Base-by-base conservation (phyloP, 2,113 vertebrate genomes). In the Syngnathus floridae region DNA sequence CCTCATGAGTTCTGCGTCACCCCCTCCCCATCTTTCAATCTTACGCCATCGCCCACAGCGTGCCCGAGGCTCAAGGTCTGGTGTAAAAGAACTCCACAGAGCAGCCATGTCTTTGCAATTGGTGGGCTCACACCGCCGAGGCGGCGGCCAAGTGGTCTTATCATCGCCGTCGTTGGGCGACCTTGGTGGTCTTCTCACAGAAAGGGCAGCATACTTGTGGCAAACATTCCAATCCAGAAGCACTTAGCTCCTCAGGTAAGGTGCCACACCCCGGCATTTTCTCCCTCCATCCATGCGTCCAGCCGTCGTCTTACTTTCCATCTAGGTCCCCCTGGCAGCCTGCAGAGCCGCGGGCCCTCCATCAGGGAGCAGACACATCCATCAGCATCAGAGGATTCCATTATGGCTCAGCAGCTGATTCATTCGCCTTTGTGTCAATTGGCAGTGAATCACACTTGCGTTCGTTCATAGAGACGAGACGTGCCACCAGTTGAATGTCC, bases 11-110 rank as follows among this genome's bases (percentile, higher is more conserved):
- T 54, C 31, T 37, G 56, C 38, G 63, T 73, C 67, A 31, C 26
- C 78, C 68, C 54, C 40, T 43, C 65, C 72, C 46, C 70, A 52
- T 46, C 67, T 62, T 67, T 38, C 71, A 66, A 31, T 16, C 57
- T 37, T 55, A 58, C 67, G 49, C 13, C 54, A 56, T 55, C 46
- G 67, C 75, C 54, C 70, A 65, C 65, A 62, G 49, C 62, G 19
- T 62, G 68, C 67, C 43, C 7, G 69, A 67, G 66, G 77, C 80
- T 82, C 79, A 80, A 84, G 82, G 79, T 84, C 84, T 82, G 67
- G 72, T 72, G 73, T 77, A 69, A 81, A 81, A 80, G 65, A 79
- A 78, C 60, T 81, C 38, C 79, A 76, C 67, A 78, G 73, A 73
- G 69, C 41, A 69, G 59, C 45, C 45, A 70, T 73, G 67, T 77